Conservation (phyloP, 2,113 vertebrate genomes). For the Gambusia affinis region DNA sequence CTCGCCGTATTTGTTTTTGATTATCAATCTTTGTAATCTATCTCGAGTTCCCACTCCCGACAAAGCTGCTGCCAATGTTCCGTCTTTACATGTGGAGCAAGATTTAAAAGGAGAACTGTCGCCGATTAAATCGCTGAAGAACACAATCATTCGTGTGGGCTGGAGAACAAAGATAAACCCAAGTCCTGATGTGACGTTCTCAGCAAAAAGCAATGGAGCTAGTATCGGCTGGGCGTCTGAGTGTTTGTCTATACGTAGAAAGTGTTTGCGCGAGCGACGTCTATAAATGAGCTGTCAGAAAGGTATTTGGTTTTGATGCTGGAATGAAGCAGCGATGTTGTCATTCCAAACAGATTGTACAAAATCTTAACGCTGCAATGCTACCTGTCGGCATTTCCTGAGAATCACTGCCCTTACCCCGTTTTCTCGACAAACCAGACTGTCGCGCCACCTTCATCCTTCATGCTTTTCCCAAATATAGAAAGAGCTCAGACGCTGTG, state of each 20-base stretch:
- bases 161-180: slow-evolving; percentile 2
- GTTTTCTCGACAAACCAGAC: not conserved
- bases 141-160: slow-evolving; percentile 19
- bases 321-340: not conserved
- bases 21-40: not conserved
- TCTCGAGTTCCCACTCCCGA: not conserved
- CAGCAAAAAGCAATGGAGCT: not conserved
- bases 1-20: not conserved
- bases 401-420: not conserved
- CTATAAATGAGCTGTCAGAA: not conserved
- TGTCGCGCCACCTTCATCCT: not conserved
- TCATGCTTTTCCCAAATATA: not conserved
- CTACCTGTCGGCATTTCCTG: not conserved
- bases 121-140: slow-evolving; percentile 28
- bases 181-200: slow-evolving; percentile 20
- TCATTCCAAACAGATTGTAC: not conserved
- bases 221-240: not conserved
- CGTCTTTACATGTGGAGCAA: not conserved
- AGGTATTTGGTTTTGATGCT: not conserved
- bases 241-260: slow-evolving; percentile 10
- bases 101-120: slow-evolving; percentile 26
- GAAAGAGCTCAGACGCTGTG: not conserved
- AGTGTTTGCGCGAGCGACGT: not conserved
- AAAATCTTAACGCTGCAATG: not conserved
- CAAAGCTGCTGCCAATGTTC: not conserved